phyloP scores from a whole-genome alignment of 2,113 vertebrate genomes.

The Eptatretus burgeri region DNA sequence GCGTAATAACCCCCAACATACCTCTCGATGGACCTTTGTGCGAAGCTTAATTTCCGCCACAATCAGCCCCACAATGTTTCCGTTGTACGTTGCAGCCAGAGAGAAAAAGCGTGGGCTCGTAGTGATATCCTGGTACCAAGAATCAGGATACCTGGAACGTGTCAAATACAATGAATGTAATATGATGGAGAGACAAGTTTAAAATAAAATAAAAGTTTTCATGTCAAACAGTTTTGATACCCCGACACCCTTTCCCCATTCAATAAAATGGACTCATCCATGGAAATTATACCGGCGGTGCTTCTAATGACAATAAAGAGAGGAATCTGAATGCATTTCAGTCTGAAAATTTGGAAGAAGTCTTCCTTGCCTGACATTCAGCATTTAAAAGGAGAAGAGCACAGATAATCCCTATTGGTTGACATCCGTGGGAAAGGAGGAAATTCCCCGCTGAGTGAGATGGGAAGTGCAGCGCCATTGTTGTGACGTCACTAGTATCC shows the following conservation, averaged over 20 bases:
- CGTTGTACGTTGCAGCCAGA: conserved; percentile 64
- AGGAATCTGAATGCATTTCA: background rate
- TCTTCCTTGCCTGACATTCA: no score
- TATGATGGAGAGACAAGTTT: conserved; percentile 2
- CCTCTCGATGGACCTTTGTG: conserved; percentile 96
- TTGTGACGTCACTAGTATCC: no score
- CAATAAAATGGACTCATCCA: background rate
- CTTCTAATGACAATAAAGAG: background rate
- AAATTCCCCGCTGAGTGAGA: no score
- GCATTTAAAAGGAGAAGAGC: no score
- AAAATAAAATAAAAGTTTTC: background rate
- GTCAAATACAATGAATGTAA: no score
- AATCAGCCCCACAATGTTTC: conserved; percentile 89
- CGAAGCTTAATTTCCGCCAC: conserved; percentile 93
- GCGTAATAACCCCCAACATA: conserved; percentile 11
- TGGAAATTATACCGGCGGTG: background rate
- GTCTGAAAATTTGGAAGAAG: no score
- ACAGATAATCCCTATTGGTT: no score
- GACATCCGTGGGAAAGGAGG: no score
- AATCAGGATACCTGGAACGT: conserved; percentile 66
- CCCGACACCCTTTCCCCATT: background rate
- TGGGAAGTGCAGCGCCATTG: no score
- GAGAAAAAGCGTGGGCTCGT: conserved; percentile 99
- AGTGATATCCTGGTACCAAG: conserved; percentile 98
- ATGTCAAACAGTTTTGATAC: background rate